Evolutionary conservation across 2,113 vertebrate genomes (phyloP).

Genomic region (Sorex fumeus): DNA sequence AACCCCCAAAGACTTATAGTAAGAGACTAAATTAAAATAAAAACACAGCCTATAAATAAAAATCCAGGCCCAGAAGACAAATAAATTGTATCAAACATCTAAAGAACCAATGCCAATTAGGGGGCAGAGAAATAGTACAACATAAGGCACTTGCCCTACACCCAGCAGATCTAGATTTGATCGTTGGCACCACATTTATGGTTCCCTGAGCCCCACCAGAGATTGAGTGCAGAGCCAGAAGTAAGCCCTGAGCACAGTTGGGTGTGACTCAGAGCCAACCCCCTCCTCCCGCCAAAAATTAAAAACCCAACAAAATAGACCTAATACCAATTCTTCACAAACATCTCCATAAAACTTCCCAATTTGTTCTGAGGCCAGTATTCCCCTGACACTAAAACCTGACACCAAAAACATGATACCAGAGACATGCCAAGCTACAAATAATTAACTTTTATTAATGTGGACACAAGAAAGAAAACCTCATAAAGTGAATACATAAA

Average conservation of each 20-base stretch:
- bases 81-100: constrained; percentile 19
- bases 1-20: neutral
- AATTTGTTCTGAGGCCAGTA: constrained; percentile 12
- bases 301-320: too few species aligned
- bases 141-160: too few species aligned
- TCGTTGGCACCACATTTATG: too few species aligned
- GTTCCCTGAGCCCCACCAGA: too few species aligned
- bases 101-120: neutral
- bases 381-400: neutral
- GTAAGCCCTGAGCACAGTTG: too few species aligned
- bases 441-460: neutral
- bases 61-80: neutral
- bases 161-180: too few species aligned
- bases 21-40: constrained; percentile 1
- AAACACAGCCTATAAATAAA: neutral
- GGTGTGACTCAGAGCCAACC: too few species aligned
- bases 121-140: too few species aligned
- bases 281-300: too few species aligned
- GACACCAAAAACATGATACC: neutral
- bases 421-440: constrained; percentile 4
- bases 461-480: neutral
- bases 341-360: neutral
- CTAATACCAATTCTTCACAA: constrained; percentile 17
- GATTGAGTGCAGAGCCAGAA: too few species aligned
- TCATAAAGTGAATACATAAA: neutral